Percentiles rank a stretch among this genome's conserved stretches.
These are phyloP conservation scores for Zosterops hypoxanthus DNA, from an alignment of 2,113 vertebrate genomes.

Conservation along the genomic window DNA sequence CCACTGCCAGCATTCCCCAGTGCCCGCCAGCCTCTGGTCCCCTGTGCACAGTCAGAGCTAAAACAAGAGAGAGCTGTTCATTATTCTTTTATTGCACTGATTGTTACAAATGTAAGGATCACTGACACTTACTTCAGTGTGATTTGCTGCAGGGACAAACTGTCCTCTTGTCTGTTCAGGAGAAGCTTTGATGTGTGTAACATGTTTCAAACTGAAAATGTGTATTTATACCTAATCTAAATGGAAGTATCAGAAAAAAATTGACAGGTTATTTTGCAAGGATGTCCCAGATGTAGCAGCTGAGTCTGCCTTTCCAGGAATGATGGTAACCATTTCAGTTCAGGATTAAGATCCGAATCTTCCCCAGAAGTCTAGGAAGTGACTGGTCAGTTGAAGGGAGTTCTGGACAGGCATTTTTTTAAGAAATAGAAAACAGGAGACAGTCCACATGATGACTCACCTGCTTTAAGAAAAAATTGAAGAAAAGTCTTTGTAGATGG, in stretches of 20 bases:
- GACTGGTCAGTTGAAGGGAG: neutral
- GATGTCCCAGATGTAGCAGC: neutral
- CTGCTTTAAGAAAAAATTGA: neutral
- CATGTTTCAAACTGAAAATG: neutral
- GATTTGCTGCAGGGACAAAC: neutral
- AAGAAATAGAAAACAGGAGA: neutral
- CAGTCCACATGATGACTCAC: neutral
- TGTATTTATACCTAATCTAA: neutral
- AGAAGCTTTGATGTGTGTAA: neutral
- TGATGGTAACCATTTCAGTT: neutral
- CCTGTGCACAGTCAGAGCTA: neutral
- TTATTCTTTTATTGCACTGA: neutral
- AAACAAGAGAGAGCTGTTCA: neutral
- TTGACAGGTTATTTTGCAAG: neutral
- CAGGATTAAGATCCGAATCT: neutral
- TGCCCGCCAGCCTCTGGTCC: neutral
- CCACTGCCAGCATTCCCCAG: neutral
- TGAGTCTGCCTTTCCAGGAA: neutral
- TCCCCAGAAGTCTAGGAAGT: neutral
- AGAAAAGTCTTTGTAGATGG: neutral
- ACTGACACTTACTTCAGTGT: neutral
- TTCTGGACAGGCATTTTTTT: neutral
- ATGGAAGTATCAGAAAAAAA: neutral
- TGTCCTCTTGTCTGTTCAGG: too few relatives aligned
- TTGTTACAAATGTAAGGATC: neutral